Percentiles rank a stretch among this genome's conserved stretches.
Evolutionary conservation across 2,113 vertebrate genomes (phyloP).

Genomic region (Chionodraco myersi): DNA sequence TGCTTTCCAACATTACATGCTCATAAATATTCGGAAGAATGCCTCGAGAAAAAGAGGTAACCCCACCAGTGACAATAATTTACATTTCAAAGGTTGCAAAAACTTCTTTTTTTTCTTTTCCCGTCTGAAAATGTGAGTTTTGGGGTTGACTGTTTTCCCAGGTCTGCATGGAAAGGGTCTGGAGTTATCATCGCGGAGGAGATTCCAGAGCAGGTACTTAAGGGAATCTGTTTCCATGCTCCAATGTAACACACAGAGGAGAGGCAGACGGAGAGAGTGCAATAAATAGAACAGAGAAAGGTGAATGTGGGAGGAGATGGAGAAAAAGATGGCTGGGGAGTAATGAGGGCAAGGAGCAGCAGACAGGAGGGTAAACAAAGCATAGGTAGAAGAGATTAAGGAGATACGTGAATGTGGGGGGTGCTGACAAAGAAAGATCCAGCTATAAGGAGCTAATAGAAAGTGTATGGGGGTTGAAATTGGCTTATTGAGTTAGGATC

Average conservation of each 20-base stretch:
- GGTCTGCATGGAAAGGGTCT: slow-evolving; percentile 68
- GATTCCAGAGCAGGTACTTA: slow-evolving; percentile 74
- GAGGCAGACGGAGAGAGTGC: slow-evolving; percentile 44
- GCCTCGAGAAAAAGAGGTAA: slow-evolving; percentile 25
- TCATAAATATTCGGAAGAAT: slow-evolving; percentile 64
- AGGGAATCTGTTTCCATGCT: slow-evolving; percentile 73
- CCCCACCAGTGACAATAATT: slow-evolving; percentile 56
- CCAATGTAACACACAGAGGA: slow-evolving; percentile 48
- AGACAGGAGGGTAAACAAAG: slow-evolving; percentile 65
- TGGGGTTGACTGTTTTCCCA: slow-evolving; percentile 60
- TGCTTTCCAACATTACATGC: slow-evolving; percentile 56
- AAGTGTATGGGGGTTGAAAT: slow-evolving; percentile 37
- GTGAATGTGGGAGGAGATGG: slow-evolving; percentile 41
- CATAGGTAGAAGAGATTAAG: slow-evolving; percentile 56
- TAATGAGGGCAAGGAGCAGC: slow-evolving; percentile 28
- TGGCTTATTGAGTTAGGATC: slow-evolving; percentile 49
- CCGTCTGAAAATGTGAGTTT: slow-evolving; percentile 42
- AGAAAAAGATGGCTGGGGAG: slow-evolving; percentile 32
- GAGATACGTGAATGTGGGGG: slow-evolving; percentile 30
- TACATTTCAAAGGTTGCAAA: slow-evolving; percentile 62
- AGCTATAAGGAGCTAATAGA: slow-evolving; percentile 39
- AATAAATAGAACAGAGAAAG: slow-evolving; percentile 62
- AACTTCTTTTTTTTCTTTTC: slow-evolving; percentile 35
- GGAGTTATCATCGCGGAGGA: slow-evolving; percentile 65
- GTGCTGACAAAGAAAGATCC: slow-evolving; percentile 32